Evolutionary conservation across 2,797 vertebrate species (phyloP).

Genomic region (Coendou prehensilis): DNA sequence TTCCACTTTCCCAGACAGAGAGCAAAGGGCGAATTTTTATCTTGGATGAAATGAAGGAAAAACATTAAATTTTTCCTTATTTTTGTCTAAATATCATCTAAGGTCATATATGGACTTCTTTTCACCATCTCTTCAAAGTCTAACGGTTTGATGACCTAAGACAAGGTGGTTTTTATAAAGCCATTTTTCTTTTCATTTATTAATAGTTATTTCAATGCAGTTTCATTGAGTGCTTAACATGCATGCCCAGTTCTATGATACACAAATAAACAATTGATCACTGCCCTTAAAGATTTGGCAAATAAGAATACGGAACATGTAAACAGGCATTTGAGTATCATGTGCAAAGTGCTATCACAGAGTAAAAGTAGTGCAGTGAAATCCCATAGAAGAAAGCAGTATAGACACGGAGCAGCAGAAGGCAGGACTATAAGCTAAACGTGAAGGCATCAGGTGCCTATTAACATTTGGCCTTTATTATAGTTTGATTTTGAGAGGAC

Average conservation of each 20-base stretch:
- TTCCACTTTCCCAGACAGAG: constrained; percentile 14
- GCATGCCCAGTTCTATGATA: background rate
- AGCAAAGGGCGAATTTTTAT: constrained; percentile 59
- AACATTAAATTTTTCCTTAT: background rate
- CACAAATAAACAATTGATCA: background rate
- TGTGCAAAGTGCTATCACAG: background rate
- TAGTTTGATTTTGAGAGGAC: background rate
- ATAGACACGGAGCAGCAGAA: background rate
- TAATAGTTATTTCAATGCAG: background rate
- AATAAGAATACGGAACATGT: background rate
- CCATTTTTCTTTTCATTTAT: constrained; percentile 7
- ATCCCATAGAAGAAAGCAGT: background rate
- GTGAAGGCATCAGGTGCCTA: background rate
- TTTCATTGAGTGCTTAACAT: background rate
- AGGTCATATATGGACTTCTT: background rate
- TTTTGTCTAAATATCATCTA: background rate
- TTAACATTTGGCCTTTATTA: background rate
- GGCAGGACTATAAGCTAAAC: background rate
- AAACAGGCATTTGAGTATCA: background rate
- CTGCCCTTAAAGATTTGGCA: background rate
- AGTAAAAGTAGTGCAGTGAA: background rate
- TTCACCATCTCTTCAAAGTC: background rate
- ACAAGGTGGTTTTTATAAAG: background rate
- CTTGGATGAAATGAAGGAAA: constrained; percentile 15
- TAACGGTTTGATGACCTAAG: background rate